Evolutionary conservation across 2,113 vertebrate species (phyloP), one percentile per base, ranked within the genome.

Genomic region (Dolichotis patagonum): DNA sequence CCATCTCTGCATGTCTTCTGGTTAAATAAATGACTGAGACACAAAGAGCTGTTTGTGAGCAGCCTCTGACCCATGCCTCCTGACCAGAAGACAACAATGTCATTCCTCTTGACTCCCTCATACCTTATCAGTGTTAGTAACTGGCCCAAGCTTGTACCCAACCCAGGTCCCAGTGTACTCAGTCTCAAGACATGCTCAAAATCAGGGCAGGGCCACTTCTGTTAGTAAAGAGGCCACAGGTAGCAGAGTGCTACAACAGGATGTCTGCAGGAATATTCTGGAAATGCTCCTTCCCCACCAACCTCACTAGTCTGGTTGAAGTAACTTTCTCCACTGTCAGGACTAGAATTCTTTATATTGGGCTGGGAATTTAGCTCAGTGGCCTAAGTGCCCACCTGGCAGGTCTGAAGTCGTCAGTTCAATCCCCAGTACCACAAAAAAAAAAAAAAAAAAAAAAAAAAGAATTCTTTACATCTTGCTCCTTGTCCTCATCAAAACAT

Each of bases 101-200:
- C 19, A 13, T 22, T 30, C 41, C 19, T 41, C 81, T 32, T 54
- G n/a, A 49, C 63, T 54, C 71, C 78, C 73, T 69, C 22, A 7
- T 26, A 41, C 20, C 30, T 46, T 28, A 14, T 16, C 24, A 49
- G 41, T 81, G 14, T 13, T 4, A 22, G 52, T 0, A 30, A 43
- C 2, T 22, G 35, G 49, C n/a, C 22, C 12, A 22, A 1, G 20
- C 30, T 32, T 17, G 38, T 14, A 58, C 35, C 1, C 0, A 20
- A 28, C 20, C 9, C 12, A 38, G 26, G 9, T 43, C n/a, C 43
- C 20, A 67, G 7, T 0, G 26, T 63, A 46, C 46, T 67, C 7
- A 3, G 22, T 87, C 77, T 95, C 49, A 60, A 80, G 41, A 35
- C 49, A 60, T 49, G 22, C 35, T 87, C 20, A 12, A 6, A 32